Evolutionary conservation across 2,797 vertebrate species (phyloP).

Genomic region (Onychomys leucogaster): DNA sequence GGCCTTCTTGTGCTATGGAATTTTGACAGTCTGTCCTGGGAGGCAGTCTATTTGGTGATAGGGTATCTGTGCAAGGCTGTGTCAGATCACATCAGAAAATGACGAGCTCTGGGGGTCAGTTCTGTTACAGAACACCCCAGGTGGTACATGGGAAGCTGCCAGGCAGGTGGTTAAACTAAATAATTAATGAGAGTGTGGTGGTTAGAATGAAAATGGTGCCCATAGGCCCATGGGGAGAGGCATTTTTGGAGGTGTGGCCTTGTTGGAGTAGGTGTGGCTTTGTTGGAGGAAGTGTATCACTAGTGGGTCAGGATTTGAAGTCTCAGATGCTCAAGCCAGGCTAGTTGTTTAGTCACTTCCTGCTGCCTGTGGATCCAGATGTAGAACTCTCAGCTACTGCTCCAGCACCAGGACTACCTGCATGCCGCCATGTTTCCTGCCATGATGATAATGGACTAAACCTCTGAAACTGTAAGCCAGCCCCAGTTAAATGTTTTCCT

Average conservation of each 20-base stretch:
- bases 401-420: not conserved
- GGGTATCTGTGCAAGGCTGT: not conserved
- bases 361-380: not conserved
- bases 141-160: not conserved
- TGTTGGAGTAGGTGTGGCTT: not conserved
- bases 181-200: not conserved
- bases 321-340: not conserved
- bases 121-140: not conserved
- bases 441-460: not conserved
- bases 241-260: not conserved
- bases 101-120: not conserved
- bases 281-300: not conserved
- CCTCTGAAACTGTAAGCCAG: not conserved
- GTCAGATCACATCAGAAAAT: no score
- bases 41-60: no score
- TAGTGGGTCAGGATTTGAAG: not conserved
- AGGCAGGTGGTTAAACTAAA: not conserved
- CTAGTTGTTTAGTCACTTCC: not conserved
- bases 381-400: not conserved
- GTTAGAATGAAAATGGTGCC: not conserved
- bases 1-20: fast-evolving
- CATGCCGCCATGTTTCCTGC: not conserved
- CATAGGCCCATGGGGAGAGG: not conserved
- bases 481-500: not conserved
- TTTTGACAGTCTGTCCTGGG: not conserved